A percentile compares a stretch with the other conserved stretches of the same genome.
These are phyloP conservation scores for Patella ulyssiponensis DNA, from an alignment of 2,888 invertebrate genomes.

Conservation along the genomic window DNA sequence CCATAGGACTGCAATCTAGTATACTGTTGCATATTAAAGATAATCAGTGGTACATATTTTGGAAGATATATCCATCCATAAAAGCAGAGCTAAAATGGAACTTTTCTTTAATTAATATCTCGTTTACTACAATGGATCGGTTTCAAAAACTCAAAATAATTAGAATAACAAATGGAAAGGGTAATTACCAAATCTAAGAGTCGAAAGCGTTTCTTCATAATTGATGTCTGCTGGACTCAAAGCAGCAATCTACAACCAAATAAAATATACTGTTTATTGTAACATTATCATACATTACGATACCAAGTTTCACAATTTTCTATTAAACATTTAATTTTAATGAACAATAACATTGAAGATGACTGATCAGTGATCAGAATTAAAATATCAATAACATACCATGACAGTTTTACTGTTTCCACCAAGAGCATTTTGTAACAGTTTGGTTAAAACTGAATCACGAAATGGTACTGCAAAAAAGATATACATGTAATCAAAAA, in stretches of 20 bases:
- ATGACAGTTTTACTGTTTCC: constrained; percentile 71
- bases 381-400: constrained; percentile 46
- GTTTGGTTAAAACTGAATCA: constrained; percentile 67
- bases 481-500: no score
- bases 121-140: no score
- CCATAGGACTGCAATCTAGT: no score
- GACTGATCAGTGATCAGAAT: background rate
- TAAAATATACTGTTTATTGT: no score
- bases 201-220: constrained; percentile 67
- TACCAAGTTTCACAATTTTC: no score
- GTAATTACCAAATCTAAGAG: constrained; percentile 66
- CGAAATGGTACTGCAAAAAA: constrained; percentile 66
- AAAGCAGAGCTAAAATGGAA: no score
- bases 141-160: background rate
- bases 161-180: background rate
- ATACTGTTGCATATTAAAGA: no score
- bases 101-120: no score
- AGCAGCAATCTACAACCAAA: constrained; percentile 60
- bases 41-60: no score
- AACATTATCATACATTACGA: no score
- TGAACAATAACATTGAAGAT: background rate
- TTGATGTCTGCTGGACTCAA: constrained; percentile 68
- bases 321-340: no score
- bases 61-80: no score
- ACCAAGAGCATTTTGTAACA: constrained; percentile 70